Conservation (phyloP, 1,140 invertebrate species). For the Calephelis nemesis region DNA sequence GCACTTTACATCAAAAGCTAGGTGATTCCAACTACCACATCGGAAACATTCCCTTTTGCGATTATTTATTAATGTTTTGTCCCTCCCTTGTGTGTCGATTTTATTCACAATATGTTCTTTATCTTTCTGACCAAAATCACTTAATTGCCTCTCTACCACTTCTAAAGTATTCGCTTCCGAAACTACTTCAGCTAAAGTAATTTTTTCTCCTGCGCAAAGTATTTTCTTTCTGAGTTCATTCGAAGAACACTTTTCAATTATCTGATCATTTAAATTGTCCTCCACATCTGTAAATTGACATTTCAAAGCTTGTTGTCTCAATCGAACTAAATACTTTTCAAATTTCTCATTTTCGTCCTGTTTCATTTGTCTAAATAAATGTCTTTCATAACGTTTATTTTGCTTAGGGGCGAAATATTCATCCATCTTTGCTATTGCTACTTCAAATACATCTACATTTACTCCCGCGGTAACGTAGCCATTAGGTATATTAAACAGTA, state of each 20-base stretch:
- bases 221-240: no score
- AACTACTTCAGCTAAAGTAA: conserved; percentile 24
- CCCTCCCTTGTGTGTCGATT: conserved; percentile 8
- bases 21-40: conserved; percentile 29
- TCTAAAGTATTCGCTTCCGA: conserved; percentile 26
- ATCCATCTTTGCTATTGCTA: conserved; percentile 39
- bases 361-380: conserved; percentile 31
- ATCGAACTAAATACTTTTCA: conserved; percentile 33
- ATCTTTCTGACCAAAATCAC: conserved; percentile 16
- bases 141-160: conserved; percentile 24
- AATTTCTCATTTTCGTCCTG: conserved; percentile 33
- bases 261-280: background rate
- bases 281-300: conserved; percentile 19
- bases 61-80: conserved; percentile 18
- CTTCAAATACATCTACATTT: conserved; percentile 26
- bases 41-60: conserved; percentile 23
- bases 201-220: no score
- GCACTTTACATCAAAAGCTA: conserved; percentile 21
- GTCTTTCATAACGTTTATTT: conserved; percentile 34
- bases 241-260: no score
- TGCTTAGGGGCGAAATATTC: conserved; percentile 44
- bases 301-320: conserved; percentile 25
- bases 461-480: conserved; percentile 6
- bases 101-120: conserved; percentile 9
- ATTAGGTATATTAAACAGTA: conserved; percentile 44